Percentiles rank a stretch among this genome's conserved stretches.
Conservation (phyloP, 2,113 vertebrate species). For the Laticauda laticaudata region DNA sequence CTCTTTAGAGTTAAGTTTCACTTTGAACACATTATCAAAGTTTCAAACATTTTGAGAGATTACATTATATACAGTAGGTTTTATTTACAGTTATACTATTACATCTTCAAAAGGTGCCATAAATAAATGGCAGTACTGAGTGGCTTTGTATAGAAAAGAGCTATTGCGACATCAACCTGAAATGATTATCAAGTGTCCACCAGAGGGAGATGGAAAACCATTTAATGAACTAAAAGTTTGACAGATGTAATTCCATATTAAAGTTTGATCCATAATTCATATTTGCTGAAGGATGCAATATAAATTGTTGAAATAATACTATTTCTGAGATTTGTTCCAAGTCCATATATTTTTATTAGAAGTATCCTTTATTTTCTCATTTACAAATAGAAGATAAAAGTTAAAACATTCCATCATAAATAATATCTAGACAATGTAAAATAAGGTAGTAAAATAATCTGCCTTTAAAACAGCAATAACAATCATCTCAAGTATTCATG, state of each 20-base stretch:
- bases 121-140: background rate
- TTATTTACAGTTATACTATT: background rate
- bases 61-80: background rate
- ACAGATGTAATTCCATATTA: background rate
- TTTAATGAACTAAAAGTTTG: accelerated
- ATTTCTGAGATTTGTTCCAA: background rate
- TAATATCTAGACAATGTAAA: background rate
- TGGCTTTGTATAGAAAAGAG: background rate
- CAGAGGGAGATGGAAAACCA: constrained; percentile 45
- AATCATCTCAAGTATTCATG: background rate
- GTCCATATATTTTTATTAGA: background rate
- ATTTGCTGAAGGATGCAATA: background rate
- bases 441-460: background rate
- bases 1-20: background rate
- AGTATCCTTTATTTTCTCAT: background rate
- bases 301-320: background rate
- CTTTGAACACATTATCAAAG: background rate
- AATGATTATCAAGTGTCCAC: constrained; percentile 10
- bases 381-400: background rate
- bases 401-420: background rate
- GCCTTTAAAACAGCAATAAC: background rate
- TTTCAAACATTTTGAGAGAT: background rate
- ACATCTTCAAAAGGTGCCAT: background rate
- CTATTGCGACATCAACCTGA: background rate
- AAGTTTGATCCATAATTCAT: background rate